Evolutionary conservation across 2,797 vertebrate species (phyloP).

Genomic region (Eremophila alpestris): DNA sequence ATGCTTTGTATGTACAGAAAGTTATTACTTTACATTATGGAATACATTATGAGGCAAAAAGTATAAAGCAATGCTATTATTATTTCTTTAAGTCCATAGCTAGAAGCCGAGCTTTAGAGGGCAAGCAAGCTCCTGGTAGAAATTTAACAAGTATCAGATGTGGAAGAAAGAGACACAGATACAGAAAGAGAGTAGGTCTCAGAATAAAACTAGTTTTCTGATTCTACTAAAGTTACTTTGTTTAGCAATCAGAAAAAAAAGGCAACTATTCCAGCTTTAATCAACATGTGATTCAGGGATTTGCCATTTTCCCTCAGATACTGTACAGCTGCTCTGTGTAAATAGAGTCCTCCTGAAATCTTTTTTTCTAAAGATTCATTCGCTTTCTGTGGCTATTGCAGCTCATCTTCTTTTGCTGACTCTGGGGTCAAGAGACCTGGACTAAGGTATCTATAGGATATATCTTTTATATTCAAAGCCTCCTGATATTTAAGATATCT

Average conservation of each 20-base stretch:
- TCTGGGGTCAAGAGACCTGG: not conserved
- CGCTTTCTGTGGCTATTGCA: not conserved
- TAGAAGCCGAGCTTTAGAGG: not conserved
- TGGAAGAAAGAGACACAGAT: not conserved
- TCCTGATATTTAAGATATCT: not conserved
- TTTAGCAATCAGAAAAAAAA: not conserved
- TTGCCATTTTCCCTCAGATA: not conserved
- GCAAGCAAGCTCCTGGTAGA: not conserved
- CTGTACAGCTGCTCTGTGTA: not conserved
- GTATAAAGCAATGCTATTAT: not conserved
- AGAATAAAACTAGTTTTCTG: not conserved
- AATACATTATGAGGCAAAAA: not conserved
- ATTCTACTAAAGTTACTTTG: slow-evolving; percentile 2
- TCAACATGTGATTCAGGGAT: not conserved
- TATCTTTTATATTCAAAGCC: too few relatives aligned
- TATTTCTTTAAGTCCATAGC: not conserved
- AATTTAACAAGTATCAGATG: not conserved
- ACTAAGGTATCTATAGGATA: not conserved
- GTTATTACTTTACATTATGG: not conserved
- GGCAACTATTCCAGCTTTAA: not conserved
- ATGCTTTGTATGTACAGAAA: not conserved
- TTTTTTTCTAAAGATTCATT: not conserved
- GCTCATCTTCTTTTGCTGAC: not conserved
- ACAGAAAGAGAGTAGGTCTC: not conserved
- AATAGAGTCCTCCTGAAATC: not conserved